phyloP scores from a whole-genome alignment of 2,888 invertebrate genomes.

The Camponotus fellah region DNA sequence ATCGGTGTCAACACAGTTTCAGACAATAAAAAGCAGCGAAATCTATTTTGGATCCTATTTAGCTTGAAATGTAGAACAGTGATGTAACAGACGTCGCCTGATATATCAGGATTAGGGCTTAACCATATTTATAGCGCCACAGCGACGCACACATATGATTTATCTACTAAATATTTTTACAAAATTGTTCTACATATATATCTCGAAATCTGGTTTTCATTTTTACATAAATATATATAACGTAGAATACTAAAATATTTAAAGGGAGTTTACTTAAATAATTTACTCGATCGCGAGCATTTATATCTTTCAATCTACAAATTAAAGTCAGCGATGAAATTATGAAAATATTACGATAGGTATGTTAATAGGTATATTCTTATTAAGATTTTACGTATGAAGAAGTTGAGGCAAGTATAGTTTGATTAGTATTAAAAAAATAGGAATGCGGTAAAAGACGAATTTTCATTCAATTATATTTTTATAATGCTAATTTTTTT shows the following conservation, averaged over 20 bases:
- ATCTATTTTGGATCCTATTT: constrained; percentile 42
- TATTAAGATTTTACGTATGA: background rate
- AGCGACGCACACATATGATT: constrained; percentile 34
- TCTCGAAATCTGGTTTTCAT: background rate
- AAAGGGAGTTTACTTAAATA: background rate
- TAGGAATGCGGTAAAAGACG: background rate
- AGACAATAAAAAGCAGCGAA: constrained; percentile 40
- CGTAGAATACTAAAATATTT: background rate
- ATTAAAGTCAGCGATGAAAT: background rate
- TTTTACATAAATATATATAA: constrained; percentile 24
- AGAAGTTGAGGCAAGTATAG: background rate
- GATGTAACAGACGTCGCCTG: constrained; percentile 47
- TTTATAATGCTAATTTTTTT: background rate
- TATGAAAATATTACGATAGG: background rate
- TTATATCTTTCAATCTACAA: background rate
- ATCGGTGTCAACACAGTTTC: constrained; percentile 14
- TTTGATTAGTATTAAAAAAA: background rate
- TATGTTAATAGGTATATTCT: background rate
- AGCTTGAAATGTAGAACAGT: constrained; percentile 47
- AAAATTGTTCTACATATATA: constrained; percentile 4
- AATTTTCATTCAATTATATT: background rate
- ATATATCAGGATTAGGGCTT: constrained; percentile 48
- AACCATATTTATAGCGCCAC: constrained; percentile 42
- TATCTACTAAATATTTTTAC: constrained; percentile 38
- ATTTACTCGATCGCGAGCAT: background rate